phyloP scores from a whole-genome alignment of 2,888 invertebrate genomes.

The Drosophila longiperda region DNA sequence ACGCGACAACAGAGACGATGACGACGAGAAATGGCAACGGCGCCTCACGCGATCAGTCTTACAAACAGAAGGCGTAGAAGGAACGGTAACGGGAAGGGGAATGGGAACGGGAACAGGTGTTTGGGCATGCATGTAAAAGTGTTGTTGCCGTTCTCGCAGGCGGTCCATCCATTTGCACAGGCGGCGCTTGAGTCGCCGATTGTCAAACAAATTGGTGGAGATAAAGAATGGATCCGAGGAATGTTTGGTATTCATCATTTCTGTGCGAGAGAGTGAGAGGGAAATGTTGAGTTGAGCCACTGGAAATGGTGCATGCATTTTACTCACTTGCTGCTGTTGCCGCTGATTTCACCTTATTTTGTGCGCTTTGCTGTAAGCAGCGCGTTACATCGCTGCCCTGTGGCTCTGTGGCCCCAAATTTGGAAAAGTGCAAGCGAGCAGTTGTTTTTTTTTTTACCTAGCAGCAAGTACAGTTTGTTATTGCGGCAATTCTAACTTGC shows the following conservation, averaged over 20 bases:
- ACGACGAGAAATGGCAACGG: conserved; percentile 27
- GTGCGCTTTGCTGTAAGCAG: conserved; percentile 2
- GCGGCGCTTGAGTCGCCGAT: conserved; percentile 80
- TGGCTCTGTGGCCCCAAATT: neutral
- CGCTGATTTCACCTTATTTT: conserved; percentile 12
- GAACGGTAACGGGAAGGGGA: conserved; percentile 1
- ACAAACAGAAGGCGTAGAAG: conserved; percentile 13
- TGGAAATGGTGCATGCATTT: neutral
- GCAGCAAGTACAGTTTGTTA: conserved; percentile 70
- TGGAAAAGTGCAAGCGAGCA: conserved; percentile 24
- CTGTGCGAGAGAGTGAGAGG: conserved; percentile 24
- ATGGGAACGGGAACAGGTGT: neutral
- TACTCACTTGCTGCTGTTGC: conserved; percentile 24
- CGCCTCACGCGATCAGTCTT: conserved; percentile 61
- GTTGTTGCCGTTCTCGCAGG: conserved; percentile 54
- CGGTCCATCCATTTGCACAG: conserved; percentile 72
- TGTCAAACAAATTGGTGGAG: conserved; percentile 79
- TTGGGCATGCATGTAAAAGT: conserved; percentile 11
- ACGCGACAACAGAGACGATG: conserved; percentile 48
- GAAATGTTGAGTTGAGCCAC: neutral
- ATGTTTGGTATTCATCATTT: conserved; percentile 77
- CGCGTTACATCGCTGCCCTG: conserved; percentile 11
- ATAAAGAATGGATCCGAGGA: conserved; percentile 81
- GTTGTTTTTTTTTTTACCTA: conserved; percentile 9
- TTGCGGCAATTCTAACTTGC: conserved; percentile 67